Evolutionary conservation across 2,113 vertebrate species (phyloP).

Genomic region (Rhodinocichla rosea): DNA sequence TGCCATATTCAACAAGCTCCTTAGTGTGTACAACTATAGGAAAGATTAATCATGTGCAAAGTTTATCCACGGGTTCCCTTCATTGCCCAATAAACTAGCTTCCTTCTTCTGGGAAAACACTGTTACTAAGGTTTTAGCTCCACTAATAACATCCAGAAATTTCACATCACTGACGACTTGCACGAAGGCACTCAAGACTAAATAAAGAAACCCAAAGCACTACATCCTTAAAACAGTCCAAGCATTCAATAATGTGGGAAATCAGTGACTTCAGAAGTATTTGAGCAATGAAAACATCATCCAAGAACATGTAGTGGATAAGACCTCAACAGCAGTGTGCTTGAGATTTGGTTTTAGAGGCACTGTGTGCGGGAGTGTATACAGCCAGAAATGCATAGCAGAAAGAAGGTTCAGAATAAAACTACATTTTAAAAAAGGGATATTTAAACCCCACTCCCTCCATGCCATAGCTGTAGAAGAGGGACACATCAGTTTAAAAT

Average conservation of each 20-base stretch:
- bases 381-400: conserved; percentile 21
- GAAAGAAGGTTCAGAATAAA: conserved; percentile 29
- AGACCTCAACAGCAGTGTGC: not conserved
- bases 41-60: not conserved
- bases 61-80: not conserved
- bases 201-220: not conserved
- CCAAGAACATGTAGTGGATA: not conserved
- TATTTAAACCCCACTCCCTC: conserved; percentile 55
- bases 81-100: not conserved
- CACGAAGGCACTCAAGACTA: not conserved
- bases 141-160: not conserved
- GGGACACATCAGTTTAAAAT: conserved; percentile 53
- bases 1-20: not conserved
- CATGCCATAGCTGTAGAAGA: conserved; percentile 44
- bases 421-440: not conserved
- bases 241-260: not conserved
- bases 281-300: not conserved
- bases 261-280: not conserved
- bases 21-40: not conserved
- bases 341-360: not conserved
- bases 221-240: not conserved
- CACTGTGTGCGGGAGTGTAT: not conserved
- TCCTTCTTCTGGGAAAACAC: not conserved
- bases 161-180: not conserved
- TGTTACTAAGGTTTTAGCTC: not conserved